These are phyloP conservation scores for Botrylloides violaceus DNA, from an alignment of 23 tunicate genomes.

Conservation along the genomic window DNA sequence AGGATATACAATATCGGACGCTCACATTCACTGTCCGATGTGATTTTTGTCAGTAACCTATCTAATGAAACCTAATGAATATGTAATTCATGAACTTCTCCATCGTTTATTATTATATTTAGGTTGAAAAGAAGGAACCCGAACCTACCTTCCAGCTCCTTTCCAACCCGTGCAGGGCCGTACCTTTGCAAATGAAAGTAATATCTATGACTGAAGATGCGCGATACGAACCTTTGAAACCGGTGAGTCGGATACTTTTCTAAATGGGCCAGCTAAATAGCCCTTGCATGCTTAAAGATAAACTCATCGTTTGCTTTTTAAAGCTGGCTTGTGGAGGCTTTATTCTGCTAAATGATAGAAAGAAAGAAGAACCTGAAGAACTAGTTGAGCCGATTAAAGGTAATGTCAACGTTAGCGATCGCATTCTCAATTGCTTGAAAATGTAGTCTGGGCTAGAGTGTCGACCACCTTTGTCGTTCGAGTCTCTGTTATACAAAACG, in stretches of 20 bases:
- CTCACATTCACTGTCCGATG: no score
- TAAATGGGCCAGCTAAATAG: no score
- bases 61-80: no score
- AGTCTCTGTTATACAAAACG: no score
- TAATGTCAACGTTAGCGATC: no score
- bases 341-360: constrained; percentile 68
- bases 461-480: no score
- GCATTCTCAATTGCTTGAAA: no score
- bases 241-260: constrained; percentile 68
- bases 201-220: constrained; percentile 61
- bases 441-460: no score
- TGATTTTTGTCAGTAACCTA: no score
- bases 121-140: constrained; percentile 51
- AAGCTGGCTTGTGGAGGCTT: constrained; percentile 82
- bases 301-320: constrained; percentile 1
- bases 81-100: no score
- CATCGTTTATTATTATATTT: neutral
- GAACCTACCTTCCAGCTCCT: constrained; percentile 71
- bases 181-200: constrained; percentile 80
- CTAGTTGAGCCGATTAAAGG: constrained; percentile 78
- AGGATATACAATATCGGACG: no score
- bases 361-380: constrained; percentile 78
- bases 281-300: neutral
- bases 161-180: constrained; percentile 81
- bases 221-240: constrained; percentile 77